Evolutionary conservation across 2,113 vertebrate genomes (phyloP).

Genomic region (Salminus brasiliensis): DNA sequence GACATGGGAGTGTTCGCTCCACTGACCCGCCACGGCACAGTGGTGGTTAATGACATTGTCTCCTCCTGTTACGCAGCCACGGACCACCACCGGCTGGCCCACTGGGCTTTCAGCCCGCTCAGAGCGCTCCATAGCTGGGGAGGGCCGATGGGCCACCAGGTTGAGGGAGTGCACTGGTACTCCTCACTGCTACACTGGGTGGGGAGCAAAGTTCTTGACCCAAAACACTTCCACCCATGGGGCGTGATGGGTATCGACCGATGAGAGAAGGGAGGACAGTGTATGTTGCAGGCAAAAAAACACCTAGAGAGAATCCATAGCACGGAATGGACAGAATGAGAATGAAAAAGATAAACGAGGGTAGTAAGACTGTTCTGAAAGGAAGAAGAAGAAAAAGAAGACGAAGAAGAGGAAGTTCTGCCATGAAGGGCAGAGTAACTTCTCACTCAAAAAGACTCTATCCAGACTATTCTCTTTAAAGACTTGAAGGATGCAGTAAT

Average conservation of each 20-base stretch:
- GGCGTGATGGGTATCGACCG: constrained; percentile 75
- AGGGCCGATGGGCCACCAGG: constrained; percentile 71
- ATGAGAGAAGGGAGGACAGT: constrained; percentile 68
- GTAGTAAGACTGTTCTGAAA: not conserved
- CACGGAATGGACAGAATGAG: not conserved
- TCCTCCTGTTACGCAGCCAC: constrained; percentile 93
- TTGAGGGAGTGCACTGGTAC: constrained; percentile 92
- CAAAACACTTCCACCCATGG: constrained; percentile 87
- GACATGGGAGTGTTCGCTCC: constrained; percentile 88
- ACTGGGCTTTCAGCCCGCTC: constrained; percentile 87
- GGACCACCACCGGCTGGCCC: constrained; percentile 87
- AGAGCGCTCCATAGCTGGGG: constrained; percentile 82
- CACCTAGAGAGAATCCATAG: not conserved
- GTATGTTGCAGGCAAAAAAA: not conserved
- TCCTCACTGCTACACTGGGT: constrained; percentile 85
- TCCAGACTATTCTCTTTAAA: not conserved
- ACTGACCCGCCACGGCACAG: constrained; percentile 86
- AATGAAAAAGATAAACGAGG: not conserved
- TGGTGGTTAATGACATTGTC: constrained; percentile 90
- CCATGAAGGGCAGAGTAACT: constrained; percentile 19
- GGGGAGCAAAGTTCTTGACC: constrained; percentile 82
- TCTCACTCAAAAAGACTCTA: constrained; percentile 17
- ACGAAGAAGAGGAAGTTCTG: constrained; percentile 7
- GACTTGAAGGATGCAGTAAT: constrained; percentile 37
- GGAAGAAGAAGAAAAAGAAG: not conserved